Percentiles rank a stretch among this genome's conserved stretches.
These are phyloP conservation scores for Phocides pigmalion DNA, from an alignment of 1,140 invertebrate genomes.

Conservation along the genomic window DNA sequence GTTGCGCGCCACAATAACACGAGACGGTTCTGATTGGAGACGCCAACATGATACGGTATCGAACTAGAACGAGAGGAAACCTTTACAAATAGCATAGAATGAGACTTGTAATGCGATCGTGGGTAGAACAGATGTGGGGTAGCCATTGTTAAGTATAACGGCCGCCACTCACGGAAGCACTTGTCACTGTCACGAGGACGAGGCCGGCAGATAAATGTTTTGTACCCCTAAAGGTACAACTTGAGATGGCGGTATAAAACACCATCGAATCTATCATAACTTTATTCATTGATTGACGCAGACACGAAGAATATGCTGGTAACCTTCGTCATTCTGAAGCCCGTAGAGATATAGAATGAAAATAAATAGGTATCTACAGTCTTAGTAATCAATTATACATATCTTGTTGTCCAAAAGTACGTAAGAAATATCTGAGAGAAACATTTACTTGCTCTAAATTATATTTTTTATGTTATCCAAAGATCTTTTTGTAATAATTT, in stretches of 20 bases:
- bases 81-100: constrained; percentile 72
- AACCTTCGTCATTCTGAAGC: not conserved
- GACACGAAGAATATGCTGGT: not conserved
- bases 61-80: constrained; percentile 60
- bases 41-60: constrained; percentile 58
- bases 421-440: too few species aligned
- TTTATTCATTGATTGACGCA: constrained; percentile 2
- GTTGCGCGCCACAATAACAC: constrained; percentile 19
- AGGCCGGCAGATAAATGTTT: constrained; percentile 55
- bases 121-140: constrained; percentile 55
- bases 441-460: too few species aligned
- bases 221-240: constrained; percentile 27
- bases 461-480: too few species aligned
- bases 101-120: constrained; percentile 65
- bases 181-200: constrained; percentile 64
- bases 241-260: not conserved
- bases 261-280: constrained; percentile 16
- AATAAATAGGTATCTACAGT: too few species aligned
- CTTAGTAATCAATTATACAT: too few species aligned
- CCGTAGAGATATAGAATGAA: not conserved
- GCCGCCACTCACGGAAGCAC: constrained; percentile 71
- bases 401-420: too few species aligned
- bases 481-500: too few species aligned
- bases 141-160: constrained; percentile 65
- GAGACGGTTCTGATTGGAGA: constrained; percentile 42